These are phyloP conservation scores for Suillia variegata DNA, from an alignment of 2,888 invertebrate species.

Conservation along the genomic window DNA sequence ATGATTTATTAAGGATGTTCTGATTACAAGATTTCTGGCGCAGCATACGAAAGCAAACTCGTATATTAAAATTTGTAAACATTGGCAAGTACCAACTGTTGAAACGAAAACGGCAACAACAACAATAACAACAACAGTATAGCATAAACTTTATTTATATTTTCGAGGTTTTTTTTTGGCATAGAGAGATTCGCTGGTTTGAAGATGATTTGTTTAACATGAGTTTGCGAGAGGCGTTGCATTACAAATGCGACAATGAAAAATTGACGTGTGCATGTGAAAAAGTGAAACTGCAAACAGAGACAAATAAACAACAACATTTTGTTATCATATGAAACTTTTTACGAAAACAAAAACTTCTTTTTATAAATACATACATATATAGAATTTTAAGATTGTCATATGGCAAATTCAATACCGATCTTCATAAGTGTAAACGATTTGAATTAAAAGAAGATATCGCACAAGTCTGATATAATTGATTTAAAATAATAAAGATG, in stretches of 20 bases:
- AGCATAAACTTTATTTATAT: too few relatives aligned
- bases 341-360: too few relatives aligned
- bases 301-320: too few relatives aligned
- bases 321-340: too few relatives aligned
- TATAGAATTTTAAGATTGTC: too few relatives aligned
- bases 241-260: constrained; percentile 33
- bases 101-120: constrained; percentile 21
- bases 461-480: too few relatives aligned
- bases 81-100: not conserved
- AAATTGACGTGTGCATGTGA: constrained; percentile 33
- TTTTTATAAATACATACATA: too few relatives aligned
- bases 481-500: too few relatives aligned
- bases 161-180: too few relatives aligned
- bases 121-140: constrained; percentile 15
- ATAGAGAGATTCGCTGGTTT: not conserved
- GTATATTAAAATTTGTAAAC: constrained; percentile 10
- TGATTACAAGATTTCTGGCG: constrained; percentile 55
- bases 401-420: too few relatives aligned
- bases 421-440: too few relatives aligned
- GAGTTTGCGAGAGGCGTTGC: not conserved
- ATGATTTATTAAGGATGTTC: constrained; percentile 60
- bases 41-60: constrained; percentile 12
- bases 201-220: not conserved
- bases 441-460: too few relatives aligned
- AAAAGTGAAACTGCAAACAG: not conserved